These are phyloP conservation scores for Papilio demoleus DNA, from an alignment of 2,888 invertebrate genomes.

Conservation along the genomic window DNA sequence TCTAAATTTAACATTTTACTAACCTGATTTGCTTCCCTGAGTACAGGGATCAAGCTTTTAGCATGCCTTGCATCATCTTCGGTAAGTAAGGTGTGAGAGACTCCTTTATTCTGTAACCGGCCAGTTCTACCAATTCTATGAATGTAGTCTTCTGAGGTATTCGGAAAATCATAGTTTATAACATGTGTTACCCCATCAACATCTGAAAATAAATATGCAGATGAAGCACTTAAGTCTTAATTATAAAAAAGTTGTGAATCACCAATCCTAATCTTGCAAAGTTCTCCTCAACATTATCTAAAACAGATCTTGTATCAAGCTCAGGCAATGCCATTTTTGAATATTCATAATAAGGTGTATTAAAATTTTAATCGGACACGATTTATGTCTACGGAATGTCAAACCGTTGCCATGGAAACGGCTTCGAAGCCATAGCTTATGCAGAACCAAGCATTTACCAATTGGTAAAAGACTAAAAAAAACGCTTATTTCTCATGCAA, in stretches of 20 bases:
- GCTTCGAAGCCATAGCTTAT: conserved; percentile 22
- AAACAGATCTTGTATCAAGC: conserved; percentile 59
- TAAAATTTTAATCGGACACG: conserved; percentile 24
- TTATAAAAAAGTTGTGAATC: conserved; percentile 12
- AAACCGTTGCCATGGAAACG: conserved; percentile 24
- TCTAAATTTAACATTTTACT: background rate
- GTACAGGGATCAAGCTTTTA: conserved; percentile 85
- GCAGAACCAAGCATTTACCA: too few relatives aligned
- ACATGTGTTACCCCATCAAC: conserved; percentile 91
- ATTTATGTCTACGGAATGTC: conserved; percentile 42
- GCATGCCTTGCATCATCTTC: conserved; percentile 86
- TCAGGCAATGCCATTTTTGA: conserved; percentile 60
- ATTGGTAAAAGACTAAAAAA: too few relatives aligned
- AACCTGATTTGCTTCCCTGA: conserved; percentile 89
- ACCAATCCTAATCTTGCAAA: conserved; percentile 63
- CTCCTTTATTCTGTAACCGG: conserved; percentile 86
- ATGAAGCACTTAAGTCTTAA: too few relatives aligned
- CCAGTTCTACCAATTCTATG: conserved; percentile 90
- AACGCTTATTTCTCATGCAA: background rate
- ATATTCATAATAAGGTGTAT: conserved; percentile 24
- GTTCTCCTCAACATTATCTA: conserved; percentile 74
- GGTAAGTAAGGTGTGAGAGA: conserved; percentile 89
- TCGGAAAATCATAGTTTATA: conserved; percentile 90
- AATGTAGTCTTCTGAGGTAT: conserved; percentile 90
- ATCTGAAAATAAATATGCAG: too few relatives aligned